Percentiles rank a stretch among this genome's conserved stretches.
phyloP scores from a whole-genome alignment of 2,797 vertebrate genomes.

The Bradypodion pumilum region DNA sequence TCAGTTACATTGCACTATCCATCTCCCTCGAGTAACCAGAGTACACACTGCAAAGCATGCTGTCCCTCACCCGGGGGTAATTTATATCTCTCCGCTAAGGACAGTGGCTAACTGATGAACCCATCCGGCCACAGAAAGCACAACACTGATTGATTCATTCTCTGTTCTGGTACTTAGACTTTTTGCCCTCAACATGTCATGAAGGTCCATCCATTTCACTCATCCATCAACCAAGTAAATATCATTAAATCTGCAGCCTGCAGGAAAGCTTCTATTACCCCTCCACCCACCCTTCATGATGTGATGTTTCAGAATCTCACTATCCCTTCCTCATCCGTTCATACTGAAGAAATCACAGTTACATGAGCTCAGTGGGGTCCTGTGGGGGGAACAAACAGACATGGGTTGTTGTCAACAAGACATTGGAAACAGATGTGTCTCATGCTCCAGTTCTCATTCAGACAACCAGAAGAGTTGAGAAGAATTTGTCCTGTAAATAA shows the following conservation, averaged over 20 bases:
- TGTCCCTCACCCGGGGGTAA: constrained; percentile 67
- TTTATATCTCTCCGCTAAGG: constrained; percentile 67
- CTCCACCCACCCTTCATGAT: constrained; percentile 27
- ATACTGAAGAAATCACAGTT: not conserved
- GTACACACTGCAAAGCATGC: constrained; percentile 49
- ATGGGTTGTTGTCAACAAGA: not conserved
- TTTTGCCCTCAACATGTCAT: constrained; percentile 67
- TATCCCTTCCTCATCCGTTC: not conserved
- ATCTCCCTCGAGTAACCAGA: constrained; percentile 62
- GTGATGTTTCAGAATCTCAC: constrained; percentile 12
- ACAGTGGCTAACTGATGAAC: constrained; percentile 74
- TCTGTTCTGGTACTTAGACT: constrained; percentile 64
- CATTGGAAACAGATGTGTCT: not conserved
- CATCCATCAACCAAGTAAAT: constrained; percentile 76
- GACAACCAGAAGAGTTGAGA: not conserved
- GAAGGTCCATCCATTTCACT: constrained; percentile 49
- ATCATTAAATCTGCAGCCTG: constrained; percentile 63
- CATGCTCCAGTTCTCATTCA: not conserved
- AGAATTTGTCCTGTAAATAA: not conserved
- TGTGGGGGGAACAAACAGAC: not conserved
- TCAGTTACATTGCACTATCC: constrained; percentile 59
- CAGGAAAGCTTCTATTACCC: constrained; percentile 51
- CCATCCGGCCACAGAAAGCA: constrained; percentile 60
- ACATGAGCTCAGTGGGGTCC: not conserved
- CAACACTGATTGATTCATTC: constrained; percentile 75